Base-by-base conservation (phyloP, 2,797 vertebrate genomes). In the Tenualosa ilisha region DNA sequence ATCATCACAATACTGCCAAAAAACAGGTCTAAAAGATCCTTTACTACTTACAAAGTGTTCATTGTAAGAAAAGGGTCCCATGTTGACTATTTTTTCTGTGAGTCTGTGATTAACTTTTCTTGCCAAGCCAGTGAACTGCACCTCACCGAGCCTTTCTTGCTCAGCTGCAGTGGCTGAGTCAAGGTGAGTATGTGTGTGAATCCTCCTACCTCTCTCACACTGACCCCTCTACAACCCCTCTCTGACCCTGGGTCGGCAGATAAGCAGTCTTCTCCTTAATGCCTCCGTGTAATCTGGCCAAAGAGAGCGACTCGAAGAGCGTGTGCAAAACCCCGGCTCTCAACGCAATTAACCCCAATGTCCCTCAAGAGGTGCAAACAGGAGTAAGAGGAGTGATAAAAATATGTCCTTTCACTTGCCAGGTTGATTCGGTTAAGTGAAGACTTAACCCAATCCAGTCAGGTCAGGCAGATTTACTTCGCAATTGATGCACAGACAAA, bases 271-370 rank as follows among this genome's bases (percentile, higher is more conserved):
- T 88, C 84, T 85, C 50, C 22, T 53, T 87, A 88, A 89, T 86
- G 88, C 87, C 87, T 83, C 65, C 56, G 56, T 84, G 84, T 87
- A 89, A 85, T 84, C 83, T 49, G 37, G 31, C 37, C 31, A 43
- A 46, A 7, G 68, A 0, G 68, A 65, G 11, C 6, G 13, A 15
- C 68, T 75, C 37, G 61, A 12, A 50, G 86, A 86, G 82, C 84
- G 75, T 84, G 56, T 85, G 56, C 84, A 84, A 81, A 87, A 90
- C 81, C 26, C 86, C 84, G 43, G 68, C 75, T 86, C 88, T 81
- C 85, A 24, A 53, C 86, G 82, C 85, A 92, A 89, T 92, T 90
- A 93, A 89, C 89, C 83, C 85, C 59, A 79, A 86, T 75, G 68
- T 75, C 68, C 68, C 68, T 75, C 11, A 87, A 50, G 59, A 90